Evolutionary conservation across 1,140 invertebrate genomes (phyloP).

Genomic region (Musca domestica): DNA sequence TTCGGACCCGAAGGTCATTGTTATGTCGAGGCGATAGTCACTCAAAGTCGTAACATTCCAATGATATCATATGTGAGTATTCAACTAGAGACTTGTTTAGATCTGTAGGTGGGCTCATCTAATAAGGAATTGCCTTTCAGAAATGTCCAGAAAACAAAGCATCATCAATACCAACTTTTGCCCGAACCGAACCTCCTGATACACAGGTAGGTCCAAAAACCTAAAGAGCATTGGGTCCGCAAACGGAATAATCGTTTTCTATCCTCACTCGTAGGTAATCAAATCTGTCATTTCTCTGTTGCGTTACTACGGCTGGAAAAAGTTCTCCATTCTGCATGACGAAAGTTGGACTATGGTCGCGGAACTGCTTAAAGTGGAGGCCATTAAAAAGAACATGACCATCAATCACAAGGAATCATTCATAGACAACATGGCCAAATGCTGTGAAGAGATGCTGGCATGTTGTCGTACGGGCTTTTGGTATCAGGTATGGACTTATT

Average conservation of each 20-base stretch:
- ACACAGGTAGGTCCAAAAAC: slow-evolving; percentile 73
- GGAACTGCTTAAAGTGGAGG: slow-evolving; percentile 69
- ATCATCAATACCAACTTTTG: slow-evolving; percentile 86
- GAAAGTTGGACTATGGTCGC: slow-evolving; percentile 76
- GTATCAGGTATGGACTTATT: slow-evolving; percentile 60
- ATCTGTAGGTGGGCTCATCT: background rate
- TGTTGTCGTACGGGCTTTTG: slow-evolving; percentile 76
- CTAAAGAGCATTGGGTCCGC: background rate
- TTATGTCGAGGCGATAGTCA: slow-evolving; percentile 88
- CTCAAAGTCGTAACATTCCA: slow-evolving; percentile 90
- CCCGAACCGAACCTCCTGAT: slow-evolving; percentile 89
- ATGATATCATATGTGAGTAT: slow-evolving; percentile 96
- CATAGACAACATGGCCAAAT: slow-evolving; percentile 65
- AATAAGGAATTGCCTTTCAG: slow-evolving; percentile 58
- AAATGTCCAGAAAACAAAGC: slow-evolving; percentile 91
- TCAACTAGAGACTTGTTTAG: background rate
- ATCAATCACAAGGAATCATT: slow-evolving; percentile 72
- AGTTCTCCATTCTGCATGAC: slow-evolving; percentile 91
- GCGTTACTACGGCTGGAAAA: slow-evolving; percentile 87
- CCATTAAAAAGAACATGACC: slow-evolving; percentile 72
- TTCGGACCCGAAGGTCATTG: slow-evolving; percentile 95
- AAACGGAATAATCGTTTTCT: too few species aligned
- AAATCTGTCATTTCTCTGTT: slow-evolving; percentile 90
- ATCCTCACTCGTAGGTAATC: slow-evolving; percentile 66
- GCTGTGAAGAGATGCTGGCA: slow-evolving; percentile 68